Percentiles rank a stretch among this genome's conserved stretches.
Conservation (phyloP, 2,113 vertebrate species). For the western clawed frog (Xenopus tropicalis) region DNA sequence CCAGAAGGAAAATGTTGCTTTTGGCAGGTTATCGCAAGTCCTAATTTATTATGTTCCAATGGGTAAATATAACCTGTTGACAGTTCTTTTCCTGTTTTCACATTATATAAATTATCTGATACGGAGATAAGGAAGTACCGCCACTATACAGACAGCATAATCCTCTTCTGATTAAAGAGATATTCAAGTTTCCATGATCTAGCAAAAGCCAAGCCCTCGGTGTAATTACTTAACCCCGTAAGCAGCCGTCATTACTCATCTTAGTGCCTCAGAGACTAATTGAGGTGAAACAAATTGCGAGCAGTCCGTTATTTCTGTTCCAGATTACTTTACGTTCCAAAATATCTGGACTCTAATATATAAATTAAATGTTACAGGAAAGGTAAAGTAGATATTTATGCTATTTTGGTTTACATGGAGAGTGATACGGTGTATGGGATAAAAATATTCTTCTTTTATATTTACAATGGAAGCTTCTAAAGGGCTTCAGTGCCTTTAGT, state of each 20-base stretch:
- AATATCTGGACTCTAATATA: no score
- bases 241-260: slow-evolving; percentile 20
- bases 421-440: no score
- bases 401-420: no score
- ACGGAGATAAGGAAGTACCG: background rate
- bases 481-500: no score
- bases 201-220: slow-evolving; percentile 1
- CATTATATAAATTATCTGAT: slow-evolving; percentile 13
- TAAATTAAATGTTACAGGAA: no score
- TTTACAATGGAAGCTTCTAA: no score
- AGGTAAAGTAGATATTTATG: no score
- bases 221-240: slow-evolving; percentile 26
- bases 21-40: background rate
- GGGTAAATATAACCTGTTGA: slow-evolving; percentile 8
- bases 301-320: background rate
- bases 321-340: no score
- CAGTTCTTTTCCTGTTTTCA: slow-evolving; percentile 8
- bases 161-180: slow-evolving; percentile 10
- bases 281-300: slow-evolving; percentile 16
- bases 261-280: slow-evolving; percentile 19
- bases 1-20: background rate
- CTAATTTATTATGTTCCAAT: background rate
- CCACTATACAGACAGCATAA: background rate
- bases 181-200: slow-evolving; percentile 1
- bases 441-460: no score